phyloP scores from a whole-genome alignment of 2,888 invertebrate species.

The Amaurobius ferox region DNA sequence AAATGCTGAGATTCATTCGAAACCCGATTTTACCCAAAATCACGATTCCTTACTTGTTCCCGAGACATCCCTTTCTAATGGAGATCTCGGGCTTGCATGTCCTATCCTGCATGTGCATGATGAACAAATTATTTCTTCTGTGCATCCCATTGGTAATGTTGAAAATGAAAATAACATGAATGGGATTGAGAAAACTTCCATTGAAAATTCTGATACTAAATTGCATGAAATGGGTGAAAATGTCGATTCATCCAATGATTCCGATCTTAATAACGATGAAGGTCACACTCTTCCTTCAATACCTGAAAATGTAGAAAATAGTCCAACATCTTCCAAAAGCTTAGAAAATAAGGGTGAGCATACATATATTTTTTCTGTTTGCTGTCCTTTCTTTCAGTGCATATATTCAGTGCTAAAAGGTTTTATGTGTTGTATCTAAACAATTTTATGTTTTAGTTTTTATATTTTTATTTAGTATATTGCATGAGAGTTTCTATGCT shows the following conservation, averaged over 20 bases:
- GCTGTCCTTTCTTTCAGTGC: background rate
- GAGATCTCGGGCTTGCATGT: constrained; percentile 8
- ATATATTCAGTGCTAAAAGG: background rate
- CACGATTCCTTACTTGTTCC: background rate
- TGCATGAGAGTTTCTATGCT: no score
- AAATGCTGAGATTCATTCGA: background rate
- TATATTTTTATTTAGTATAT: no score
- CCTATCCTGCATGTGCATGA: constrained; percentile 46
- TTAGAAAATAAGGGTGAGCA: constrained; percentile 58
- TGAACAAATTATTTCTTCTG: constrained; percentile 6
- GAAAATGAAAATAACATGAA: background rate
- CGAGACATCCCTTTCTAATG: background rate
- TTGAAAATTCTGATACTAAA: background rate
- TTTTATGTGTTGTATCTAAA: background rate
- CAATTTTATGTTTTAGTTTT: background rate
- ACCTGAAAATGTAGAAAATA: constrained; percentile 34
- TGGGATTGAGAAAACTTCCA: background rate
- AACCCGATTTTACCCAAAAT: background rate
- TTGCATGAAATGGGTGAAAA: constrained; percentile 21
- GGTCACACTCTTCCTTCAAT: constrained; percentile 20
- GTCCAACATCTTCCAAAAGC: constrained; percentile 30
- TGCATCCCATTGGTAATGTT: background rate
- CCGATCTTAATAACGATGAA: constrained; percentile 1
- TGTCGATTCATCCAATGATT: constrained; percentile 21
- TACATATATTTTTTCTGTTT: constrained; percentile 20